phyloP scores from a whole-genome alignment of 1,140 invertebrate species.

The Caenorhabditis briggsae region DNA sequence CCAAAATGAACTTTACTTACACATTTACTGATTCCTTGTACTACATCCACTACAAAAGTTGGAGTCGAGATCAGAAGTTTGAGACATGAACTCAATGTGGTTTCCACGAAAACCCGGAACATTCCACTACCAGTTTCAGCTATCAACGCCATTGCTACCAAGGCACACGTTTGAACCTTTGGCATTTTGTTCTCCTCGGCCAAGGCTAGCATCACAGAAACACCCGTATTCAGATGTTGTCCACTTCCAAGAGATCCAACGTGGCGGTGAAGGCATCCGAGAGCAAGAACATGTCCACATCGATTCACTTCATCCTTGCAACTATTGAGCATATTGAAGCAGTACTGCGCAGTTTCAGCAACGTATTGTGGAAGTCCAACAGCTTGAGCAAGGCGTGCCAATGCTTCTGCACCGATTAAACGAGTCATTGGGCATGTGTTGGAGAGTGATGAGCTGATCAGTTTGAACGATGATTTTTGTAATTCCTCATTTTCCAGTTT shows the following conservation, averaged over 20 bases:
- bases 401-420: slow-evolving; percentile 88
- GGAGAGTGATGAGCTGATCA: not conserved
- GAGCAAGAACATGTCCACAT: slow-evolving; percentile 91
- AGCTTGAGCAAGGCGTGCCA: slow-evolving; percentile 90
- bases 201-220: slow-evolving; percentile 91
- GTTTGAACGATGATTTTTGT: not conserved
- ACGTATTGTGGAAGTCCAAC: slow-evolving; percentile 87
- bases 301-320: slow-evolving; percentile 89
- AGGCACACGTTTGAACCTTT: slow-evolving; percentile 88
- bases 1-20: slow-evolving; percentile 58
- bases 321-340: slow-evolving; percentile 88
- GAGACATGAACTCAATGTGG: slow-evolving; percentile 88
- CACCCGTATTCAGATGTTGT: slow-evolving; percentile 91
- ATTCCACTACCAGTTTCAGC: slow-evolving; percentile 97
- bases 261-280: slow-evolving; percentile 91
- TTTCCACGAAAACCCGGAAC: slow-evolving; percentile 96
- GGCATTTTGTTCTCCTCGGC: slow-evolving; percentile 92
- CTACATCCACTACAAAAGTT: slow-evolving; percentile 90
- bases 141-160: slow-evolving; percentile 93
- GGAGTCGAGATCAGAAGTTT: slow-evolving; percentile 91
- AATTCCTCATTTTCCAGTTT: slow-evolving; percentile 56
- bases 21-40: slow-evolving; percentile 90
- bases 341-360: slow-evolving; percentile 89
- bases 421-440: slow-evolving; percentile 38
- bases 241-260: slow-evolving; percentile 87